Conservation (phyloP, 2,797 vertebrate species). For the Benthosema pterotum region DNA sequence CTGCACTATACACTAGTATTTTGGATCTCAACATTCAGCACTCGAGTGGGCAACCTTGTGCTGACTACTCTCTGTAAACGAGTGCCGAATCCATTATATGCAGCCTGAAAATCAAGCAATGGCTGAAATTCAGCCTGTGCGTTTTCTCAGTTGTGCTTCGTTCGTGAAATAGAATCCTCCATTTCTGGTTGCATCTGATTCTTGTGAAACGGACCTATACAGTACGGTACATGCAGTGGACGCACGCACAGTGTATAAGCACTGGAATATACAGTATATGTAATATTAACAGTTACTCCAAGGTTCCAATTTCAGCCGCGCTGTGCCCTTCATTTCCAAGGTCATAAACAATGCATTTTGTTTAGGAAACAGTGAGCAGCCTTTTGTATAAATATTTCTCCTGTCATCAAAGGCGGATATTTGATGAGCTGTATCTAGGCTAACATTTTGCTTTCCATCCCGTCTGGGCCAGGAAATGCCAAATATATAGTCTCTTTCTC, state of each 20-base stretch:
- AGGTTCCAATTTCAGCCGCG: constrained; percentile 27
- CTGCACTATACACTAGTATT: not conserved
- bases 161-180: constrained; percentile 43
- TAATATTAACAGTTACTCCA: constrained; percentile 21
- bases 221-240: not conserved
- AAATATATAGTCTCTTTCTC: constrained; percentile 14
- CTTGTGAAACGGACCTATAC: constrained; percentile 41
- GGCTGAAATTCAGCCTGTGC: constrained; percentile 23
- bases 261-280: not conserved
- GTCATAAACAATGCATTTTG: constrained; percentile 23
- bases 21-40: not conserved
- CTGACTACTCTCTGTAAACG: constrained; percentile 20
- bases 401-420: constrained; percentile 15
- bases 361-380: constrained; percentile 21
- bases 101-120: constrained; percentile 25
- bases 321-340: constrained; percentile 27
- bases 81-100: constrained; percentile 39
- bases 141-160: constrained; percentile 18
- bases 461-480: constrained; percentile 23
- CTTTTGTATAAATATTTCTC: constrained; percentile 16
- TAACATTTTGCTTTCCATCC: constrained; percentile 18
- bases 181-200: constrained; percentile 24
- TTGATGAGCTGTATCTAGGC: constrained; percentile 3
- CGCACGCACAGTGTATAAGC: no score
- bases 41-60: constrained; percentile 14